Evolutionary conservation across 2,113 vertebrate species (phyloP).

Genomic region (Piprites chloris): DNA sequence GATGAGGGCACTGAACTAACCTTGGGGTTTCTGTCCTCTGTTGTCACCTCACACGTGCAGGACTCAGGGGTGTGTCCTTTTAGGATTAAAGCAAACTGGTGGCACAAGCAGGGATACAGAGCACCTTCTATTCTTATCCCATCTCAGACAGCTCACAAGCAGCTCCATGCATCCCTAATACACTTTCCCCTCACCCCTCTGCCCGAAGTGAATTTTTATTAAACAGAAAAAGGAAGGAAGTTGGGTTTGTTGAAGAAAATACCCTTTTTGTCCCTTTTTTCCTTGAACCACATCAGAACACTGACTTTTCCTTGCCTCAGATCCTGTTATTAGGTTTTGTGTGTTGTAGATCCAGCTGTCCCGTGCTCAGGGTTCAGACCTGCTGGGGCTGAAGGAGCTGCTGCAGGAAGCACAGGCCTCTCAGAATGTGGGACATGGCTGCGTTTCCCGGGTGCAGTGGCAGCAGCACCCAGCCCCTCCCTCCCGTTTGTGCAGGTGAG

Average conservation of each 20-base stretch:
- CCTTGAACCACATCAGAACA: neutral
- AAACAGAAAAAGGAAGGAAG: neutral
- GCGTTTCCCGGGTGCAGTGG: neutral
- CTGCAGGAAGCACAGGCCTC: neutral
- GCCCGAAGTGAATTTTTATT: neutral
- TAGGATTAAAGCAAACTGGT: neutral
- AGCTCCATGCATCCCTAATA: neutral
- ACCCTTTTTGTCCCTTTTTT: neutral
- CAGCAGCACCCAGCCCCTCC: neutral
- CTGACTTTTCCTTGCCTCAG: neutral
- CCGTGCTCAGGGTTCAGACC: fast-evolving
- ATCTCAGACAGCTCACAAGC: neutral
- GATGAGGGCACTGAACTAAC: fast-evolving
- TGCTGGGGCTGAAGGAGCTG: neutral
- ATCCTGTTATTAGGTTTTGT: neutral
- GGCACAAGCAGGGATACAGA: neutral
- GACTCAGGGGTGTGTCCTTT: neutral
- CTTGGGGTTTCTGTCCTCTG: neutral
- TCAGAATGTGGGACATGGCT: fast-evolving
- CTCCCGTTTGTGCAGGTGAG: conserved; percentile 78
- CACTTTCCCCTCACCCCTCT: fast-evolving
- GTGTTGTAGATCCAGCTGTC: no score
- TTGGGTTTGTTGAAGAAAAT: neutral
- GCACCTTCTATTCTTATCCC: neutral
- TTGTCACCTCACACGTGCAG: neutral